Conservation (phyloP, 2,113 vertebrate genomes). For the Ptilonorhynchus violaceus region DNA sequence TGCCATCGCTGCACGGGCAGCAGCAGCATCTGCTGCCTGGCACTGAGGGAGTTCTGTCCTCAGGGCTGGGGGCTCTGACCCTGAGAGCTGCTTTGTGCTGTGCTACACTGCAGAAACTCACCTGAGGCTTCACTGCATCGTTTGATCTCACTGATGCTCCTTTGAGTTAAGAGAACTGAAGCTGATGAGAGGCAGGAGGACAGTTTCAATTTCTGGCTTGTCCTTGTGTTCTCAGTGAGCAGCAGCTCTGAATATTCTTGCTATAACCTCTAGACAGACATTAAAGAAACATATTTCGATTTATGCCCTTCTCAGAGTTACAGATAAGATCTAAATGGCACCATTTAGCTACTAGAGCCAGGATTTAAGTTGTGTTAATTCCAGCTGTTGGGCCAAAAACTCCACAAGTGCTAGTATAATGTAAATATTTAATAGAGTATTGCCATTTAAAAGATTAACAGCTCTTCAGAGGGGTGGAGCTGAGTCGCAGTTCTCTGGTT, state of each 20-base stretch:
- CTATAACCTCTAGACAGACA: background rate
- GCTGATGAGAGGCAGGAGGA: slow-evolving; percentile 30
- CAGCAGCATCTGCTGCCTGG: background rate
- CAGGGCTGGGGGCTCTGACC: background rate
- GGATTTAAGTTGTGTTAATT: slow-evolving; percentile 6
- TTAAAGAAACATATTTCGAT: slow-evolving; percentile 1
- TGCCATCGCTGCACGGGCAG: background rate
- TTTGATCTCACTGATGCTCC: background rate
- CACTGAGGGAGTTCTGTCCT: background rate
- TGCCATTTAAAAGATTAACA: slow-evolving; percentile 64
- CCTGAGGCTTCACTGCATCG: accelerated
- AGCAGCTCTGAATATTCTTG: background rate
- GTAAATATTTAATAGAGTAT: slow-evolving; percentile 66
- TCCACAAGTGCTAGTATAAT: slow-evolving; percentile 9
- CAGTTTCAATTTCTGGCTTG: background rate
- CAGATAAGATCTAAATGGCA: slow-evolving; percentile 55
- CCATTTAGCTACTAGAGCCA: slow-evolving; percentile 23
- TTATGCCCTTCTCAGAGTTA: slow-evolving; percentile 20
- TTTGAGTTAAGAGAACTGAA: background rate
- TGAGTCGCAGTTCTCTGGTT: background rate
- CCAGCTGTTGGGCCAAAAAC: background rate
- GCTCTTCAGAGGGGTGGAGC: background rate
- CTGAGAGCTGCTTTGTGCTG: background rate
- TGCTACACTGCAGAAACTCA: background rate
- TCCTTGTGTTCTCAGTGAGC: background rate